These are phyloP conservation scores for Clamator glandarius DNA, from an alignment of 2,797 vertebrate genomes.

Conservation along the genomic window DNA sequence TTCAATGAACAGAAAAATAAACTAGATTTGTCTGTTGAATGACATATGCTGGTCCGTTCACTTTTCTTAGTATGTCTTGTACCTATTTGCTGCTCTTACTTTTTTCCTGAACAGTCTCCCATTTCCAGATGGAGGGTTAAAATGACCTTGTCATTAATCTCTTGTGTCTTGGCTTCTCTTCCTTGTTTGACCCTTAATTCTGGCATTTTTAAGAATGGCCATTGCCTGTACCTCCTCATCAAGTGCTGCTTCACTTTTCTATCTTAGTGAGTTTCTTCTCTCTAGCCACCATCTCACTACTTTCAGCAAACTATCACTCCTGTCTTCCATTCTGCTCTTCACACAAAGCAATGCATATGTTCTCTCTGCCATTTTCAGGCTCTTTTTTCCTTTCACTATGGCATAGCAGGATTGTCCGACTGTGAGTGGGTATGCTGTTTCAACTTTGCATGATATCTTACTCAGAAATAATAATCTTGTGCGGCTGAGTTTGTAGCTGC, in stretches of 20 bases:
- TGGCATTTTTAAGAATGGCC: not conserved
- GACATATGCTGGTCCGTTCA: not conserved
- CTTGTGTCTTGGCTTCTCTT: not conserved
- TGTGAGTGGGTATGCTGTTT: not conserved
- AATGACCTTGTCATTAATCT: not conserved
- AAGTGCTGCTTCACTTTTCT: not conserved
- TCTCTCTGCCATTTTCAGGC: not conserved
- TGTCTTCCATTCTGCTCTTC: not conserved
- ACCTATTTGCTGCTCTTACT: not conserved
- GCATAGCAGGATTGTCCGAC: not conserved
- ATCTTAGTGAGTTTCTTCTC: not conserved
- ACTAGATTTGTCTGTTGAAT: not conserved
- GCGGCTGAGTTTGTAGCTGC: not conserved
- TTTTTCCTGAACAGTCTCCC: not conserved
- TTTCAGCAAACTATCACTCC: not conserved
- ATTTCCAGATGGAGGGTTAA: not conserved
- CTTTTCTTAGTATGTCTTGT: not conserved
- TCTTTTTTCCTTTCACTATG: not conserved
- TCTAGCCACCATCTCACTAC: not conserved
- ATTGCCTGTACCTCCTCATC: not conserved
- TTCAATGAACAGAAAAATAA: constrained; percentile 22
- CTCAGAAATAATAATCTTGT: not conserved
- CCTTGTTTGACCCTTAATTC: not conserved
- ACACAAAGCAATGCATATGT: not conserved
- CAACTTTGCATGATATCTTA: not conserved